phyloP scores from a whole-genome alignment of 1,140 invertebrate genomes.

The Drosophila burlai region DNA sequence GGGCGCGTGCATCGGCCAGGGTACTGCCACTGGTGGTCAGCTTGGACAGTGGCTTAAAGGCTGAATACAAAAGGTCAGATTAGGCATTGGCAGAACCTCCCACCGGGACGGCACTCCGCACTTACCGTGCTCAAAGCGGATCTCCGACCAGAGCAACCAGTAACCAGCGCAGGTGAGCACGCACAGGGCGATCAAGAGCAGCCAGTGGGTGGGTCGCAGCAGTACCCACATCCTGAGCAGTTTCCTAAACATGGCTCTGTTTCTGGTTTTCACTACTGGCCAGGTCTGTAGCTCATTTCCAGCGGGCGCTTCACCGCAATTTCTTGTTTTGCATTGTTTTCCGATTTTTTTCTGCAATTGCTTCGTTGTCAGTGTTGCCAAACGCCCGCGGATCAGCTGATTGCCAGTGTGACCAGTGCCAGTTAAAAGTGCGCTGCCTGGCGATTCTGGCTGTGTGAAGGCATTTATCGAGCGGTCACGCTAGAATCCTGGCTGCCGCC shows the following conservation, averaged over 20 bases:
- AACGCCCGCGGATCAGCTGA: neutral
- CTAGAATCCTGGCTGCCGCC: constrained; percentile 9
- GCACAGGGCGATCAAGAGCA: constrained; percentile 49
- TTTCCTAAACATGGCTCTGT: constrained; percentile 57
- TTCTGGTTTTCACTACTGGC: constrained; percentile 14
- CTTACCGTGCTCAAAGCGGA: constrained; percentile 60
- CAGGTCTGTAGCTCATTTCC: constrained; percentile 41
- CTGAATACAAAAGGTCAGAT: constrained; percentile 7
- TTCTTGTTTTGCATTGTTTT: constrained; percentile 43
- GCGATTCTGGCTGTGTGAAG: neutral
- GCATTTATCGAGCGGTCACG: neutral
- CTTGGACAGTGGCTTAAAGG: constrained; percentile 60
- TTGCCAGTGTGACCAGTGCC: neutral
- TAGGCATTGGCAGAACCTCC: neutral
- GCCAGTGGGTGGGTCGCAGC: constrained; percentile 67
- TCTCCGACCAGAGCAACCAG: constrained; percentile 64
- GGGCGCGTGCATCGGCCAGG: constrained; percentile 9
- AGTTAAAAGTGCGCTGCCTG: neutral
- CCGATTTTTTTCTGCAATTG: constrained; percentile 30
- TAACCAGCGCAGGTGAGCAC: constrained; percentile 64
- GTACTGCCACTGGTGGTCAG: constrained; percentile 14
- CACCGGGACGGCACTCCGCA: neutral
- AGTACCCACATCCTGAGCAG: constrained; percentile 67
- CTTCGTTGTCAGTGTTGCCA: constrained; percentile 8
- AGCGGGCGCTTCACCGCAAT: constrained; percentile 32